Evolutionary conservation across 2,797 vertebrate genomes (phyloP).

Genomic region (Crenichthys baileyi): DNA sequence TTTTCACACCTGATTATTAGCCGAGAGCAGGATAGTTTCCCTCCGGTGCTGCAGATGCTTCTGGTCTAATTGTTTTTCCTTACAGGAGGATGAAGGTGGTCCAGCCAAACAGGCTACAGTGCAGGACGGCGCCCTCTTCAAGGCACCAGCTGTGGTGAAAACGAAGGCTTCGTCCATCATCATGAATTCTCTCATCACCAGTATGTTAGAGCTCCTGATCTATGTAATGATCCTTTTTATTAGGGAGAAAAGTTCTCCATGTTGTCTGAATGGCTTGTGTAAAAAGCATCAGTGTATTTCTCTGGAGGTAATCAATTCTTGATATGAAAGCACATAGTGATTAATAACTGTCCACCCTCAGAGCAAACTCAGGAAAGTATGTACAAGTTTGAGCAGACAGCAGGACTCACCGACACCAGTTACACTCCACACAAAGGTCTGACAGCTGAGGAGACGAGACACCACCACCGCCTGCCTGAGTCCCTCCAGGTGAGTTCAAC

Average conservation of each 20-base stretch:
- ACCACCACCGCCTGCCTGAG: conserved; percentile 89
- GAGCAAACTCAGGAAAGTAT: conserved; percentile 96
- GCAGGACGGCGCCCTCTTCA: conserved; percentile 39
- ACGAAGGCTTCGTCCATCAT: conserved; percentile 84
- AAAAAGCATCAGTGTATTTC: not conserved
- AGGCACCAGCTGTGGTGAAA: conserved; percentile 70
- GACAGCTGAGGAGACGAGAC: conserved; percentile 91
- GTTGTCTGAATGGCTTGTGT: no score
- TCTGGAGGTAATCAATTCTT: not conserved
- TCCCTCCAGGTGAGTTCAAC: conserved; percentile 85
- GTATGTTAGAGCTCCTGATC: conserved; percentile 77
- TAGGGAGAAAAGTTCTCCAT: not conserved
- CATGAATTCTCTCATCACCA: conserved; percentile 93
- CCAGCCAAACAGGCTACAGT: conserved; percentile 8
- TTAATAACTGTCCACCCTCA: conserved; percentile 43
- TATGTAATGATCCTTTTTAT: not conserved
- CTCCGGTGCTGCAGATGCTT: no score
- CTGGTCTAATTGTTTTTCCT: not conserved
- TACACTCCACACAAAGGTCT: conserved; percentile 98
- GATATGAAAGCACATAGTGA: rapidly evolving
- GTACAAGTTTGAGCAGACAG: conserved; percentile 92
- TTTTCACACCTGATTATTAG: no score
- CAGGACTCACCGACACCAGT: conserved; percentile 89
- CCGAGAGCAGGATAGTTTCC: not conserved
- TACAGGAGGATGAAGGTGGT: conserved; percentile 68